Percentiles rank a stretch among this genome's conserved stretches.
Evolutionary conservation across 2,113 vertebrate species (phyloP).

Genomic region (Calidris pugnax): DNA sequence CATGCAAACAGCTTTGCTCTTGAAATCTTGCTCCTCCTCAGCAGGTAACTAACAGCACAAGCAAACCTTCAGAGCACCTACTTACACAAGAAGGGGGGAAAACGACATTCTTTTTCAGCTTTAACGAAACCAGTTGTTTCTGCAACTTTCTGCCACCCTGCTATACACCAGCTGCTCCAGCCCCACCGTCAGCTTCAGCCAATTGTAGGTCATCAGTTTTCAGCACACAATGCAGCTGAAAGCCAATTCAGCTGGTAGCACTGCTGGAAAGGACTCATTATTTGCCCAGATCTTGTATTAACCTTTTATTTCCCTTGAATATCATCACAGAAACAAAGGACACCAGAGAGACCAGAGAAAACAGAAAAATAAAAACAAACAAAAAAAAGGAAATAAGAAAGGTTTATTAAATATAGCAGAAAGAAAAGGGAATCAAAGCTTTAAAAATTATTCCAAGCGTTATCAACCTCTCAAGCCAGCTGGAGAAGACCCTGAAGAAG

Average conservation of each 20-base stretch:
- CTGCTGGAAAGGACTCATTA: neutral
- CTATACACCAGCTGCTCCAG: conserved; percentile 22
- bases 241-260: conserved; percentile 5
- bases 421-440: neutral
- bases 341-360: neutral
- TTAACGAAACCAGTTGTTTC: conserved; percentile 6
- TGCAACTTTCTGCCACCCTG: conserved; percentile 17
- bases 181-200: neutral
- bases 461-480: neutral
- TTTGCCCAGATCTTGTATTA: conserved; percentile 25
- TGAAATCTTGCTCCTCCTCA: neutral
- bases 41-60: neutral
- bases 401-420: neutral
- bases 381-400: neutral
- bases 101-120: neutral
- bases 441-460: neutral
- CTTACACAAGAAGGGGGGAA: neutral
- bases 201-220: conserved; percentile 55
- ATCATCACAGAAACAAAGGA: neutral
- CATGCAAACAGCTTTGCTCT: neutral
- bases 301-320: conserved; percentile 10
- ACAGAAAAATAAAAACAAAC: neutral
- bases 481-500: neutral
- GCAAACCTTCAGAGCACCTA: neutral
- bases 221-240: conserved; percentile 39